Evolutionary conservation across 2,888 invertebrate genomes (phyloP).

Genomic region (Oegoconia quadripuncta): DNA sequence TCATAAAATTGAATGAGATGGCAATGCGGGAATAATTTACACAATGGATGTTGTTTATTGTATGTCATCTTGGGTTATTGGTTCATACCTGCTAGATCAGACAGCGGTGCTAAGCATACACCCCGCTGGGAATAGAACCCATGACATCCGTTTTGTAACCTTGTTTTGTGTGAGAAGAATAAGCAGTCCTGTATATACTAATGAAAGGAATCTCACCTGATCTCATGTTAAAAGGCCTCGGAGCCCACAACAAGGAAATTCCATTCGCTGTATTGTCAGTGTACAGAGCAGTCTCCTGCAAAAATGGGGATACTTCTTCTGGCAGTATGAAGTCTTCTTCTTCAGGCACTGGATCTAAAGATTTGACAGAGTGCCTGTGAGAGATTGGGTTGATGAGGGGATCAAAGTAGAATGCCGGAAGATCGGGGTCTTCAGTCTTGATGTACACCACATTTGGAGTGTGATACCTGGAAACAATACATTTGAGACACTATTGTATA

Average conservation of each 20-base stretch:
- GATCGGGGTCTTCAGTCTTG: constrained; percentile 99
- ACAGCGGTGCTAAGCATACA: too few relatives aligned
- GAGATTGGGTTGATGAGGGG: constrained; percentile 99
- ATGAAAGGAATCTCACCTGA: constrained; percentile 82
- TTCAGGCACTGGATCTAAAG: constrained; percentile 91
- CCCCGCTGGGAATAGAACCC: too few relatives aligned
- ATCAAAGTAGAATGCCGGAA: constrained; percentile 99
- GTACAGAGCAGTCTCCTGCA: constrained; percentile 97
- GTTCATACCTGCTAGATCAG: too few relatives aligned
- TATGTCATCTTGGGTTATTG: too few relatives aligned
- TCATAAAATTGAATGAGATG: too few relatives aligned
- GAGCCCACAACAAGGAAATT: constrained; percentile 97
- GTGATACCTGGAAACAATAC: constrained; percentile 89
- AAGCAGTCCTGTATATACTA: too few relatives aligned
- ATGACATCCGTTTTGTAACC: too few relatives aligned
- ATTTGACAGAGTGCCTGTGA: constrained; percentile 92
- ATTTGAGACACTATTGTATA: background rate
- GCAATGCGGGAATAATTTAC: too few relatives aligned
- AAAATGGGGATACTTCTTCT: constrained; percentile 93
- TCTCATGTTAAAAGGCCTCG: constrained; percentile 97
- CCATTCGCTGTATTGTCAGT: constrained; percentile 99
- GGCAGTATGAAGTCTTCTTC: constrained; percentile 97
- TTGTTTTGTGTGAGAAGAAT: too few relatives aligned
- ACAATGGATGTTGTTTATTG: too few relatives aligned
- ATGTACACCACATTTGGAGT: constrained; percentile 99